A percentile compares a stretch with the other conserved stretches of the same genome.
These are phyloP conservation scores for Trachymyrmex cornetzi DNA, from an alignment of 1,140 invertebrate species.

Conservation along the genomic window DNA sequence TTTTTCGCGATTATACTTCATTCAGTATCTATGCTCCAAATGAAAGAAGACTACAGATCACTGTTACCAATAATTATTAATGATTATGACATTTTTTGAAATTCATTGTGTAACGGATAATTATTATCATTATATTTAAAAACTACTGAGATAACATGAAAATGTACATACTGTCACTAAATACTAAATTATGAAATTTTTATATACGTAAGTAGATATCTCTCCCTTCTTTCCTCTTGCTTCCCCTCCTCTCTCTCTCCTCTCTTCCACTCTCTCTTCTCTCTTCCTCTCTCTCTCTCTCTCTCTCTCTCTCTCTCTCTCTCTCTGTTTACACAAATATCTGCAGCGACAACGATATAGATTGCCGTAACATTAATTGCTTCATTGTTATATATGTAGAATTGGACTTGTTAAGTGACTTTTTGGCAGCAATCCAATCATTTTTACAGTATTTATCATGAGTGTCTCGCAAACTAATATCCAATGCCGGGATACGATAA, in stretches of 20 bases:
- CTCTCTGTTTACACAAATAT: slow-evolving; percentile 5
- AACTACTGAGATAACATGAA: neutral
- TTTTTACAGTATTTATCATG: slow-evolving; percentile 36
- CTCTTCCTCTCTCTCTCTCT: neutral
- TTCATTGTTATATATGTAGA: slow-evolving; percentile 21
- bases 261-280: neutral
- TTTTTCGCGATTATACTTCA: neutral
- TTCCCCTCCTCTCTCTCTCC: too few species aligned
- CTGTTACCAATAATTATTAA: neutral
- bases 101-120: neutral
- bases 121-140: neutral
- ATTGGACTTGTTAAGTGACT: slow-evolving; percentile 39
- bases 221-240: too few species aligned
- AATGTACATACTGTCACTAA: neutral
- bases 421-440: slow-evolving; percentile 43
- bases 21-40: neutral
- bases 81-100: neutral
- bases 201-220: neutral
- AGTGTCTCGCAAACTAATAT: slow-evolving; percentile 28
- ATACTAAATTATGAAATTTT: slow-evolving; percentile 17
- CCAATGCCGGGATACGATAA: neutral
- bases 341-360: neutral
- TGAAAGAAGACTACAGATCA: too few species aligned
- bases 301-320: too few species aligned
- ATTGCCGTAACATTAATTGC: slow-evolving; percentile 16